These are phyloP conservation scores for Synanceia verrucosa DNA, from an alignment of 2,797 vertebrate genomes.

Conservation along the genomic window DNA sequence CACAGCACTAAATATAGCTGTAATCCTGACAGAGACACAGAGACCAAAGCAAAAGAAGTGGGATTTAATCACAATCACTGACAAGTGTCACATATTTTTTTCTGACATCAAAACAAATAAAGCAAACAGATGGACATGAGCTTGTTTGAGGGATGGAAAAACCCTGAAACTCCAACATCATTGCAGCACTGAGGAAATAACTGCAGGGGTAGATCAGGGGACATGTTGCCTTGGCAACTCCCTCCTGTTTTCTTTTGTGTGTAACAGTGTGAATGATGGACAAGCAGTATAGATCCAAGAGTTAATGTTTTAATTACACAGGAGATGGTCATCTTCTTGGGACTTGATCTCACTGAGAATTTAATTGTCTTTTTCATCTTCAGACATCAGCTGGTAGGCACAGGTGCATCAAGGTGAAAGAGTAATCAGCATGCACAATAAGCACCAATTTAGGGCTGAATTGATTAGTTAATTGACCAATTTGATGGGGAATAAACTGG, in stretches of 20 bases:
- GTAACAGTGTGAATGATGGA: slow-evolving; percentile 42
- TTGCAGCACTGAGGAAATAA: slow-evolving; percentile 27
- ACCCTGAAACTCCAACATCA: slow-evolving; percentile 22
- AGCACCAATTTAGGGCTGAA: slow-evolving; percentile 14
- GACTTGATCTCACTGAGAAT: not conserved
- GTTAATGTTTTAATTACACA: slow-evolving; percentile 9
- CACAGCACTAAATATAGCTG: slow-evolving; percentile 58
- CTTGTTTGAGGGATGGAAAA: slow-evolving; percentile 36
- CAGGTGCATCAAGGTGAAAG: not conserved
- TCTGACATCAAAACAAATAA: slow-evolving; percentile 27
- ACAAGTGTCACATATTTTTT: slow-evolving; percentile 22
- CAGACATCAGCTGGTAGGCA: slow-evolving; percentile 2
- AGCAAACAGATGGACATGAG: not conserved
- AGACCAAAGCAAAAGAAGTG: slow-evolving; percentile 25
- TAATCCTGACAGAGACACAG: slow-evolving; percentile 42
- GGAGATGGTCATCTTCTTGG: not conserved
- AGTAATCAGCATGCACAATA: slow-evolving; percentile 2
- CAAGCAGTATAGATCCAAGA: slow-evolving; percentile 15
- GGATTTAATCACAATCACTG: slow-evolving; percentile 33
- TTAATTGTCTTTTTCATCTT: not conserved
- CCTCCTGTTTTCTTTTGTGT: slow-evolving; percentile 36
- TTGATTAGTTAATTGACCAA: slow-evolving; percentile 9
- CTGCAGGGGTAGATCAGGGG: slow-evolving; percentile 67
- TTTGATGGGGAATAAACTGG: not conserved
- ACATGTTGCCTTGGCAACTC: slow-evolving; percentile 79